Percentiles rank a stretch among this genome's conserved stretches.
These are phyloP conservation scores for pig (Sus scrofa) DNA, from an alignment of 2,113 vertebrate species.

Conservation along the genomic window DNA sequence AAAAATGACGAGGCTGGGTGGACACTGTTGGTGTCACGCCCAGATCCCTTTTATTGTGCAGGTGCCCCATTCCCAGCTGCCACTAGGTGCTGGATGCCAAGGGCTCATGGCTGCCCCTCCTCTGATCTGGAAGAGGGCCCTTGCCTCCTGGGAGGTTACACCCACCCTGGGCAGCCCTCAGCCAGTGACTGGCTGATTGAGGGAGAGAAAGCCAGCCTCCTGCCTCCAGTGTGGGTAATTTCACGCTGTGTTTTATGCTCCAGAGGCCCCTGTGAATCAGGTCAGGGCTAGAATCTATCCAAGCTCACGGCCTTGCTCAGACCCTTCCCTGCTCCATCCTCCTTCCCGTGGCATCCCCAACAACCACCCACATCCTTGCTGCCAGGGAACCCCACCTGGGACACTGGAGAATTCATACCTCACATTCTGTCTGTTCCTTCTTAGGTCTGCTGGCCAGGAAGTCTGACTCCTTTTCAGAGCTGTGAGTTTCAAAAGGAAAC, in stretches of 20 bases:
- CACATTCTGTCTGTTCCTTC: not conserved
- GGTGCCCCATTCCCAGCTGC: not conserved
- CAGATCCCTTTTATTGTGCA: not conserved
- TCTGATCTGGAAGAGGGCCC: not conserved
- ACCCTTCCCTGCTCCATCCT: not conserved
- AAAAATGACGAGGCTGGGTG: not conserved
- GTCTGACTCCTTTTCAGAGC: not conserved
- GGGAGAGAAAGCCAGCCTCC: not conserved
- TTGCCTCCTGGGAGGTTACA: not conserved
- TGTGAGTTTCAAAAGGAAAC: not conserved
- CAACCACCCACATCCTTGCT: not conserved
- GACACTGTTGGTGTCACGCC: not conserved
- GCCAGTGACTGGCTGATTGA: not conserved
- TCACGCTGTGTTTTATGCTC: no score
- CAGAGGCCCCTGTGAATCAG: not conserved
- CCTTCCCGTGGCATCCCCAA: accelerated
- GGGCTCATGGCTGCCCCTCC: not conserved
- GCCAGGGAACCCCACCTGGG: not conserved
- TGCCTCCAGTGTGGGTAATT: not conserved
- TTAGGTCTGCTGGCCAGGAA: not conserved
- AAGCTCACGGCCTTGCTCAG: not conserved
- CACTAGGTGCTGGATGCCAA: not conserved
- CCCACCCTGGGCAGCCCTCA: not conserved
- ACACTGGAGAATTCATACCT: not conserved
- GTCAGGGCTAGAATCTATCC: not conserved